Evolutionary conservation across 2,888 invertebrate genomes (phyloP), one percentile per base, ranked within the genome.

Genomic region (Magallana nippona): DNA sequence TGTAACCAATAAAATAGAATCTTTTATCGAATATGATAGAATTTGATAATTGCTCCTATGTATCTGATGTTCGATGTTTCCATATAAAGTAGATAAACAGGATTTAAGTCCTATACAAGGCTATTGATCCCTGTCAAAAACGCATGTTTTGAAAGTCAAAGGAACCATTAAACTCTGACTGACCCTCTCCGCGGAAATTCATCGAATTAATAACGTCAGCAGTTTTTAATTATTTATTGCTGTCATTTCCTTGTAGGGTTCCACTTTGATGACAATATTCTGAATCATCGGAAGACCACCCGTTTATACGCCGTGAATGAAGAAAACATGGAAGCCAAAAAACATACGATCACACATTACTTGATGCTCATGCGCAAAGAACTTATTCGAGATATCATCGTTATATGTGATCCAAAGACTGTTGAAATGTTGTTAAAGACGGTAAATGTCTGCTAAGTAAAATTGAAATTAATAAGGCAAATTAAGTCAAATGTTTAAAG

Each of bases 331-430:
- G 62, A 62, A 11, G 55, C n/a, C 55, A 55, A 44, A 55, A 11
- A 17, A 56, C 32, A 32, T 2, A 55, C 32, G 10, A 63, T 81
- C 11, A 62, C 62, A 15, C 62, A 81, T 17, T 62, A 44, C 13
- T 81, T 81, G 19, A 55, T 81, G 55, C 32, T 55, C 44, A 81
- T 81, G 81, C 60, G 81, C 15, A 81, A 55, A 55, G n/a, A 62
- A 44, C 63, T 63, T n/a, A 55, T 81, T 10, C 62, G 55, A 8
- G 62, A 63, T 11, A 19, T 63, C 3, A 63, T 81, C 5, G 55
- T 81, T 55, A n/a, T 63, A 5, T 81, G 81, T 81, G 62, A 81
- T 55, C 17, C 44, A 22, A 22, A 63, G 10, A 81, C 32, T 27
- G 62, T 63, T 1, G 63, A 58, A 55, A 17, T 63, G 19, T n/a